Conservation (phyloP, 2,113 vertebrate genomes). For the Nothocercus nigrocapillus region DNA sequence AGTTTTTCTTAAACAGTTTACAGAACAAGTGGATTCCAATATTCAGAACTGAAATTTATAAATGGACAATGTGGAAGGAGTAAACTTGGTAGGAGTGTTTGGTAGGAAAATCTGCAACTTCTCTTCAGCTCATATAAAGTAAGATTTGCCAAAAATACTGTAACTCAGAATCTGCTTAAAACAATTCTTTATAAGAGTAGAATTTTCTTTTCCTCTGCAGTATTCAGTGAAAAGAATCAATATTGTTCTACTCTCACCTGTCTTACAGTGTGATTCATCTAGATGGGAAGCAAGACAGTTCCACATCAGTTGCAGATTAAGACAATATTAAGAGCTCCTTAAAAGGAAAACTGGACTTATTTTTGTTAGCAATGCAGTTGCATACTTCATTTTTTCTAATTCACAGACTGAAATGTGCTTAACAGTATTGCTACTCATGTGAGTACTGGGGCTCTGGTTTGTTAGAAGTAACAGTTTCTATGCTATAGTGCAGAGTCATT, state of each 20-base stretch:
- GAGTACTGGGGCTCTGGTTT: not conserved
- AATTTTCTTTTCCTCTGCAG: not conserved
- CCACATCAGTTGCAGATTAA: not conserved
- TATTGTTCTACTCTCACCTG: not conserved
- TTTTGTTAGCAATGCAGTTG: not conserved
- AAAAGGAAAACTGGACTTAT: not conserved
- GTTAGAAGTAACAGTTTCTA: not conserved
- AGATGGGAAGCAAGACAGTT: not conserved
- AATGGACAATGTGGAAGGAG: not conserved
- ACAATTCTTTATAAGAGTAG: not conserved
- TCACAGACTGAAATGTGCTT: not conserved
- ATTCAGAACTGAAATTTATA: not conserved
- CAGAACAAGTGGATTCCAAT: not conserved
- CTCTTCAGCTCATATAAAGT: not conserved
- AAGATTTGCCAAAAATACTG: not conserved
- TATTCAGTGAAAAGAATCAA: not conserved
- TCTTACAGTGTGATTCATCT: not conserved
- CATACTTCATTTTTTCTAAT: constrained; percentile 13
- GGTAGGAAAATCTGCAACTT: not conserved
- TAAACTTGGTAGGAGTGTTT: not conserved
- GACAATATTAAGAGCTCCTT: not conserved
- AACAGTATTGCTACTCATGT: not conserved
- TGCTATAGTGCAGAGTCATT: not conserved
- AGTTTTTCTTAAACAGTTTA: not conserved
- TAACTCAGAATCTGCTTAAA: not conserved